Base-by-base conservation (phyloP, 1,140 invertebrate genomes). In the Eurosta solidaginis region DNA sequence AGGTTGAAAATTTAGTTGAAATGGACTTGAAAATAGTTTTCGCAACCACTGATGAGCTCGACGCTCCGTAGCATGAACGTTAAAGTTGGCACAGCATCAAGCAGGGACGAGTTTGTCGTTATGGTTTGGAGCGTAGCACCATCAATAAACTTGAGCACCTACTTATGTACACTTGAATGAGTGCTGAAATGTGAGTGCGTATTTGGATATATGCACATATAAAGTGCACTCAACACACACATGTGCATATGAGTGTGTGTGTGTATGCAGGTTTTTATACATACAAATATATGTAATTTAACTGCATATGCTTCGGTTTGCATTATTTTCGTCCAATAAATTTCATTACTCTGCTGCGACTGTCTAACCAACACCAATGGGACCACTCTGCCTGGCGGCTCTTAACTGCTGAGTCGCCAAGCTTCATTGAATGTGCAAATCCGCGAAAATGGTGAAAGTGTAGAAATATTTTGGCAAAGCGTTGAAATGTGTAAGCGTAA, bases 371-470 rank as follows among this genome's bases (percentile, higher is more conserved):
- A 0, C 54, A 29, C 17, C 27, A 59, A 27, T 33, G 12, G 2
- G 25, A 27, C 6, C 27, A 12, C 25, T 59, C 27, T 33, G 52
- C 29, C 14, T 17, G 2, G n/a, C 59, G 20, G 59, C 59, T 68
- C n/a, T 68, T 68, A 36, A 40, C 29, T 68, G 3, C 17, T 68
- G 33, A 68, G 59, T 33, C 44, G 73, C 27, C 78, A 78, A 76
- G 74, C 68, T 78, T 78, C 78, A 78, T 78, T 78, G 74, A 73
- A 76, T 78, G 78, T 78, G 73, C 78, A 78, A 78, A 78, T 78
- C 73, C 47, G 50, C 74, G 52, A 78, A 63, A 76, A 42, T 75
- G 50, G 73, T 54, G 50, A 78, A 78, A 78, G 45, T 78, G 49
- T 63, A 42, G 44, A 14, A 63, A 78, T 47, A 59, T 44, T 73